Base-by-base conservation (phyloP, 2,113 vertebrate genomes). In the Dromaius novaehollandiae region DNA sequence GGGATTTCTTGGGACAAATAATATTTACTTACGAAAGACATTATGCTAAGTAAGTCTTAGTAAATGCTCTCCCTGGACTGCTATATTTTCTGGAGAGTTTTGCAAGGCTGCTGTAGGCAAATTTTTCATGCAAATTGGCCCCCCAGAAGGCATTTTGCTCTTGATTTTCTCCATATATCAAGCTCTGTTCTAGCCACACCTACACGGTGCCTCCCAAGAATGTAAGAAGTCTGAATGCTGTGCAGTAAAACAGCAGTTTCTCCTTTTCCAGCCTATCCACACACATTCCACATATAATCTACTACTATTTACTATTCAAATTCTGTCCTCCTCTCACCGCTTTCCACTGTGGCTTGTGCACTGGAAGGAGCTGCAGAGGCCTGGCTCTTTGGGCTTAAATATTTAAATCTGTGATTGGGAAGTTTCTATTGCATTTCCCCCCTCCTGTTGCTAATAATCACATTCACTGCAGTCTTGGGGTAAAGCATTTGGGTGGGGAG, bases 21-120 rank as follows among this genome's bases (percentile, higher is more conserved):
- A 88, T 95, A 92, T 94, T 96, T 97, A 96, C 96, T 97, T 96
- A 92, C 56, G 86, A 64, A 92, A 94, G 86, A 26, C 42, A 48
- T 97, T 93, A 97, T 93, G 93, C 82, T 96, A 90, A 95, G 74
- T 92, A 92, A 94, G 65, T 88, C 92, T 90, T 70, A 34, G 90
- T 94, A 88, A 95, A 87, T 76, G 65, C 93, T 95, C 96, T 95
- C 94, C 40, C 87, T 66, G 79, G 71, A 70, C 94, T 85, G 90
- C 75, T 86, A 0, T 91, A 50, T 88, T 82, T 96, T 94, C 89
- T 77, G 44, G 53, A 86, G 94, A 88, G 70, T 81, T 95, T 93
- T 94, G 36, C 90, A 92, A 84, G 90, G 77, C 86, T 86, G 73
- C 88, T 89, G 0, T 24, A 71, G 90, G 61, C 9, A 24, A 95